Evolutionary conservation across 2,797 vertebrate genomes (phyloP), one percentile per base, ranked within the genome.

Genomic region (Mionectes olivaceus): DNA sequence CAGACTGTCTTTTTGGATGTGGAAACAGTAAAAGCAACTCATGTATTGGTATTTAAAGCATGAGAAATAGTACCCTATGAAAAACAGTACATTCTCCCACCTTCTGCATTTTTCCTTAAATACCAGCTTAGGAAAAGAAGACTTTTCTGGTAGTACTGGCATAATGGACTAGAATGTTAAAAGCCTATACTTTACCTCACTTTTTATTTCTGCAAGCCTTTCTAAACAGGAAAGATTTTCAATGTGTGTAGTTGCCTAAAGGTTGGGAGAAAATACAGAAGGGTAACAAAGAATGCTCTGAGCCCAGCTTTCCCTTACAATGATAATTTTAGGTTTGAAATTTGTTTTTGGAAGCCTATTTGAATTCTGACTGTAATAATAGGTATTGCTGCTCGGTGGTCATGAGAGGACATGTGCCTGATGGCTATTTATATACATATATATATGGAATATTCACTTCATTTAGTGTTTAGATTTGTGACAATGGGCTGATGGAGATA

Each of bases 341-440:
- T 73, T 25, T 44, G 37, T 3, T 91, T 73, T 78, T 92, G 76
- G 44, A 94, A 84, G 80, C 69, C 57, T 80, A 19, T 97, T 89
- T 93, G 79, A 93, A 90, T 95, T 93, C 83, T 55, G 68, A 24
- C 55, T 88, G 28, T 91, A 93, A 94, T 94, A 94, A 63, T 90
- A 95, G 71, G 50, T 92, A 85, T 78, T 88, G 83, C 94, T 94
- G 94, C 95, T 94, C 93, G 46, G n/a, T 52, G 21, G 63, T 90
- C 61, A 53, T 90, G 73, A 13, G 92, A 93, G 65, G 95, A 88
- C 90, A 78, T 86, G 70, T 95, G 87, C 74, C 96, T 57, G 1
- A 39, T 61, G 81, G 73, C 79, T 93, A 6, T 94, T 94, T 93
- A 44, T 79, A 47, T 73, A 23, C 4, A 63, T 83, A n/a, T 55